phyloP scores from a whole-genome alignment of 2,888 invertebrate species.

The Lissonota sp. region DNA sequence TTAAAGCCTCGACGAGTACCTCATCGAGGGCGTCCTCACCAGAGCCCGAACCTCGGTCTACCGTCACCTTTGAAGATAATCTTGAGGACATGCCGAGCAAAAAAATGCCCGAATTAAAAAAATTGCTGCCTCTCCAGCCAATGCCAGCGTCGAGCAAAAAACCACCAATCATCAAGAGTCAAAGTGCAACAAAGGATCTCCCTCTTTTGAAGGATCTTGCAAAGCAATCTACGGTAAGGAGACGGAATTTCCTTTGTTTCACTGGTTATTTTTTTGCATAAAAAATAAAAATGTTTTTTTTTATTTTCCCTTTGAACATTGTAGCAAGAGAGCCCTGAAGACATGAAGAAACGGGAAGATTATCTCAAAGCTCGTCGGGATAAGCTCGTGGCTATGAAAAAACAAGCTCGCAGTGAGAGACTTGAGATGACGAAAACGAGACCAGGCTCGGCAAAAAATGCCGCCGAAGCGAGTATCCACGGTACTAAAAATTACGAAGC shows the following conservation, averaged over 20 bases:
- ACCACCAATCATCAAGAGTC: neutral
- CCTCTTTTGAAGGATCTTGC: slow-evolving; percentile 16
- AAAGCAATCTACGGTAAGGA: slow-evolving; percentile 36
- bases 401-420: slow-evolving; percentile 93
- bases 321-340: slow-evolving; percentile 83
- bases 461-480: slow-evolving; percentile 79
- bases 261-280: too few species aligned
- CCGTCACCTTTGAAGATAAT: slow-evolving; percentile 11
- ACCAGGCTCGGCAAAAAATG: slow-evolving; percentile 79
- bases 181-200: slow-evolving; percentile 1
- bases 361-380: slow-evolving; percentile 96
- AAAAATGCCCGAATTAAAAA: slow-evolving; percentile 70
- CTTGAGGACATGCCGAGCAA: slow-evolving; percentile 9
- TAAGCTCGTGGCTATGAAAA: slow-evolving; percentile 95
- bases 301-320: slow-evolving; percentile 5
- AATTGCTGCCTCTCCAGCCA: slow-evolving; percentile 80
- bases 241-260: too few species aligned
- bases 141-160: slow-evolving; percentile 56
- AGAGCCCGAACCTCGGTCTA: slow-evolving; percentile 41
- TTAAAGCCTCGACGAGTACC: slow-evolving; percentile 72
- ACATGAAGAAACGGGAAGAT: slow-evolving; percentile 91
- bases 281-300: neutral
- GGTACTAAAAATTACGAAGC: slow-evolving; percentile 76
- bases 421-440: slow-evolving; percentile 87
- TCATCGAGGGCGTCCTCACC: slow-evolving; percentile 54